These are phyloP conservation scores for Megaceryle torquata DNA, from an alignment of 2,113 vertebrate genomes.

Conservation along the genomic window DNA sequence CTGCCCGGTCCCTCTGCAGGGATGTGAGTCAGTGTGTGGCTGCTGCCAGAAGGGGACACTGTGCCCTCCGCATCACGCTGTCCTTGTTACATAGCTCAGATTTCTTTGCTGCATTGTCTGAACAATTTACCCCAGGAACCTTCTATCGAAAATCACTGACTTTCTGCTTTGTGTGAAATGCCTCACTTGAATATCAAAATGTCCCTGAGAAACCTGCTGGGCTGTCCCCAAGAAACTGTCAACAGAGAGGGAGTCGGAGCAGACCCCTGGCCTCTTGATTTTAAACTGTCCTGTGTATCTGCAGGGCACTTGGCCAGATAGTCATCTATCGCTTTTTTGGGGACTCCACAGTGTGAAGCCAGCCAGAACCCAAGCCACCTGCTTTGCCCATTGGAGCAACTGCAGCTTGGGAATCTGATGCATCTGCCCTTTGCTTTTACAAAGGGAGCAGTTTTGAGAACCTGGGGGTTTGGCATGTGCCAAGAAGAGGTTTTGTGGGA, in stretches of 20 bases:
- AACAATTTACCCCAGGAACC: neutral
- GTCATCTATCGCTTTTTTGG: neutral
- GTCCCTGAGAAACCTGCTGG: neutral
- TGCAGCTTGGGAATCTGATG: neutral
- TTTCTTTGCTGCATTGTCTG: neutral
- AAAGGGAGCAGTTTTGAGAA: neutral
- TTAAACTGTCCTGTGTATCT: neutral
- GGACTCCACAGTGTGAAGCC: neutral
- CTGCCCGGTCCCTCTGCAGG: neutral
- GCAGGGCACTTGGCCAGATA: neutral
- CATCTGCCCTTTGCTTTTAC: neutral
- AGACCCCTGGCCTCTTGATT: neutral
- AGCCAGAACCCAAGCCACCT: neutral
- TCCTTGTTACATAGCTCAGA: neutral
- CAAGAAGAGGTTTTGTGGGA: neutral
- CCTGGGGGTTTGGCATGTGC: neutral
- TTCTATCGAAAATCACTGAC: neutral
- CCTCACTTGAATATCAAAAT: neutral
- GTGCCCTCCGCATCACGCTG: neutral
- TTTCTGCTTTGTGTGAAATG: neutral
- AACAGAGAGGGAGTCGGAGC: neutral
- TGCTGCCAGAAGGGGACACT: neutral
- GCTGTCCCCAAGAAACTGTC: neutral
- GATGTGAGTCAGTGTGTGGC: neutral
- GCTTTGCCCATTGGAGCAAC: neutral